Percentiles rank a stretch among this genome's conserved stretches.
Conservation (phyloP, 2,113 vertebrate species). For the Serinus canaria region DNA sequence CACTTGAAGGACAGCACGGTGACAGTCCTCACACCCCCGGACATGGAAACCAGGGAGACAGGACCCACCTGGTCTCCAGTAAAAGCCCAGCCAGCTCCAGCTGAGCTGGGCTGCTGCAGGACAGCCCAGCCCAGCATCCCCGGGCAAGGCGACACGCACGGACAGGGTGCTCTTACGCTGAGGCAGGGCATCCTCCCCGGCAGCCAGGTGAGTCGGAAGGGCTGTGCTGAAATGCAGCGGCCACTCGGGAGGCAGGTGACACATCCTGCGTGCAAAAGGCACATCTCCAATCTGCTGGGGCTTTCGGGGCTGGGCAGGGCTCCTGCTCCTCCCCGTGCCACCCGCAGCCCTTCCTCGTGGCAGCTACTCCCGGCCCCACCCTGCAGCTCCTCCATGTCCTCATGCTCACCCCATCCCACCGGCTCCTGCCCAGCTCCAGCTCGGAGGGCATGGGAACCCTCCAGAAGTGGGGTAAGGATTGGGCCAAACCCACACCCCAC, state of each 20-base stretch:
- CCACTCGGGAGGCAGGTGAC: not conserved
- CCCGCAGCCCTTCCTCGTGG: not conserved
- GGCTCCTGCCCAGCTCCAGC: fast-evolving
- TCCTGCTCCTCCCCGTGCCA: not conserved
- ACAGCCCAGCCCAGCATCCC: not conserved
- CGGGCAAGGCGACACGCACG: fast-evolving
- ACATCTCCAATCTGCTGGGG: not conserved
- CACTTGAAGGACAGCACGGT: fast-evolving
- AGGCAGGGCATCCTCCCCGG: not conserved
- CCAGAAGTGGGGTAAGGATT: fast-evolving
- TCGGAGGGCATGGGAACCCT: not conserved
- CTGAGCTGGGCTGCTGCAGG: fast-evolving
- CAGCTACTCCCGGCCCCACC: not conserved
- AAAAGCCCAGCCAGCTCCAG: not conserved
- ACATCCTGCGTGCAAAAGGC: not conserved
- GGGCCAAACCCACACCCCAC: not conserved
- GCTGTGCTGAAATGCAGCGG: fast-evolving
- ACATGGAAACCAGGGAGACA: not conserved
- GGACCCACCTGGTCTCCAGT: not conserved
- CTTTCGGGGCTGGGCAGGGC: not conserved
- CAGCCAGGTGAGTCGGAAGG: not conserved
- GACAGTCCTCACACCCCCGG: fast-evolving
- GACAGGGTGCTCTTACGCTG: not conserved
- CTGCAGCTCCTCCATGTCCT: not conserved
- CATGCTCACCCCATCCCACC: fast-evolving